Conservation (phyloP, 2,797 vertebrate species). For the Hippoglossus hippoglossus region DNA sequence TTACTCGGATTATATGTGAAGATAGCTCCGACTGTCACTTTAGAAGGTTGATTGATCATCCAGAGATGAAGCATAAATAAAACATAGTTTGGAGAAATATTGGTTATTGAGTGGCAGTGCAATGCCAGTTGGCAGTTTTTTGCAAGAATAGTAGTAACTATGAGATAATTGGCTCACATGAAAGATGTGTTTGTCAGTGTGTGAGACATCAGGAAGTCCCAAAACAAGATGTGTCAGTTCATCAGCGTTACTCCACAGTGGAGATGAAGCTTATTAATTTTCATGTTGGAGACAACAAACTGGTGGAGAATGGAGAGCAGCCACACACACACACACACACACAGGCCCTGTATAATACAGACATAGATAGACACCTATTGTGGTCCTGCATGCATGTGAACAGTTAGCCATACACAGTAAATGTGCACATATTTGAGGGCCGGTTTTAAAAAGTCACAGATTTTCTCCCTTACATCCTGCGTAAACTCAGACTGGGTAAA, state of each 20-base stretch:
- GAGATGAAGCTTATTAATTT: slow-evolving; percentile 27
- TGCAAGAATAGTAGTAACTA: too few species aligned
- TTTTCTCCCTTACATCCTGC: too few species aligned
- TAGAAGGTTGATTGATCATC: not conserved
- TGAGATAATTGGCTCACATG: not conserved
- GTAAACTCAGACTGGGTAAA: too few species aligned
- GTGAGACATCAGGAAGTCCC: slow-evolving; percentile 12
- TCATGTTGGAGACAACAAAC: slow-evolving; percentile 29
- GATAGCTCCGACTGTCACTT: not conserved
- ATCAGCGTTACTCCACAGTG: not conserved
- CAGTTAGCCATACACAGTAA: too few species aligned
- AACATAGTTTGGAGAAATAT: not conserved
- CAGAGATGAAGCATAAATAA: not conserved
- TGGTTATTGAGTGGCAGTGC: too few species aligned
- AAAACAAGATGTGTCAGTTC: slow-evolving; percentile 9
- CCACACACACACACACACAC: not conserved
- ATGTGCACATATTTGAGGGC: not conserved
- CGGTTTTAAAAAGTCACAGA: too few species aligned
- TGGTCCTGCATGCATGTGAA: too few species aligned
- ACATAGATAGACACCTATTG: too few species aligned
- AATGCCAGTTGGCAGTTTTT: too few species aligned
- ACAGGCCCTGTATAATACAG: not conserved
- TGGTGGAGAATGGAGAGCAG: slow-evolving; percentile 42
- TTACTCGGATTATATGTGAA: not conserved
- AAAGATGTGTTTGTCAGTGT: slow-evolving; percentile 21